These are phyloP conservation scores for Dendronephthya gigantea DNA, from an alignment of 64 coral and sea anemone species.

Conservation along the genomic window DNA sequence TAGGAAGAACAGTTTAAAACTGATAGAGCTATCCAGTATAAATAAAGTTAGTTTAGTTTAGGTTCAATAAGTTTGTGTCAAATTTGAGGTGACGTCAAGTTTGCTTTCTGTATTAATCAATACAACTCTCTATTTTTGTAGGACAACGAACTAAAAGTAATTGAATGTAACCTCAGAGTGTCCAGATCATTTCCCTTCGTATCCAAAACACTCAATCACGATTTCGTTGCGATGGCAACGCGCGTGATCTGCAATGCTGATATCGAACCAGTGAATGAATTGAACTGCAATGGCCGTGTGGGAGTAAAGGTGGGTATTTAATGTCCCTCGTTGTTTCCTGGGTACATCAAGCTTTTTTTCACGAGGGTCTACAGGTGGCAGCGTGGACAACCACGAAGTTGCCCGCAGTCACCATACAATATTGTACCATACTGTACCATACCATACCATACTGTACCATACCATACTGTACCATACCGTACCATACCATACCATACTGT, in stretches of 20 bases:
- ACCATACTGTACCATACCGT: background rate
- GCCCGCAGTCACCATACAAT: too few relatives aligned
- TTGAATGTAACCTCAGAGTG: conserved; percentile 89
- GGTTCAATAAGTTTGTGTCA: too few relatives aligned
- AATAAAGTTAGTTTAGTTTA: too few relatives aligned
- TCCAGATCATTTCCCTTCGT: conserved; percentile 95
- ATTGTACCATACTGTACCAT: background rate
- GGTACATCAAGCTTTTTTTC: background rate
- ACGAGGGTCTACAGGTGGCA: too few relatives aligned
- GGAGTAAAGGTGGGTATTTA: conserved; percentile 63
- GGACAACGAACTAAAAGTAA: conserved; percentile 96
- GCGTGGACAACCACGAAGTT: too few relatives aligned
- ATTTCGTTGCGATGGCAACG: conserved; percentile 95
- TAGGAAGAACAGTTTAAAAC: too few relatives aligned
- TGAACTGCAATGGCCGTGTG: conserved; percentile 53
- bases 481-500: too few relatives aligned
- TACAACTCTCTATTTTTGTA: conserved; percentile 35
- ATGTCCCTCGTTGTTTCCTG: background rate
- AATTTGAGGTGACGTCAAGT: too few relatives aligned
- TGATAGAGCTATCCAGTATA: too few relatives aligned
- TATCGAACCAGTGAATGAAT: conserved; percentile 42
- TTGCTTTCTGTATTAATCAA: too few relatives aligned
- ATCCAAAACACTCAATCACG: conserved; percentile 87
- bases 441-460: background rate
- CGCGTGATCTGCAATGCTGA: conserved; percentile 56